These are phyloP conservation scores for Tamias sibiricus DNA, from an alignment of 2,113 vertebrate genomes.

Conservation along the genomic window DNA sequence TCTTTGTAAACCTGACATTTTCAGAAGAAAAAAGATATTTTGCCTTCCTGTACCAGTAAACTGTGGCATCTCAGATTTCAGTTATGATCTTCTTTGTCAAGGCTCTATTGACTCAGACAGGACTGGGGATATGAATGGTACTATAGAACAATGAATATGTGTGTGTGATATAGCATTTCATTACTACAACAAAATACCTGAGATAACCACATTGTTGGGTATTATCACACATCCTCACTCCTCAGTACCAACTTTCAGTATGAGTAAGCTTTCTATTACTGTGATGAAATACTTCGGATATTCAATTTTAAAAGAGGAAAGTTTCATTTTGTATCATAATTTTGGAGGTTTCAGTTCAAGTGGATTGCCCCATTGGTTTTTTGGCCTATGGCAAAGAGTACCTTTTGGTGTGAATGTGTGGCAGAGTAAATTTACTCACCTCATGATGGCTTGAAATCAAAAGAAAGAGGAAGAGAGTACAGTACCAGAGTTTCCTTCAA, in stretches of 20 bases:
- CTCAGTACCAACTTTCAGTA: neutral
- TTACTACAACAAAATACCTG: neutral
- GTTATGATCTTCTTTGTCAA: neutral
- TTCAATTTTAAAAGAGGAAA: neutral
- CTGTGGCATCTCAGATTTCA: neutral
- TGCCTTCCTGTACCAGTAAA: neutral
- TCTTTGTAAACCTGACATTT: neutral
- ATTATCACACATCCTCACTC: too few species aligned
- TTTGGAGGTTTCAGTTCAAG: too few species aligned
- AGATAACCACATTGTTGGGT: neutral
- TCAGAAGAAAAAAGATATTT: neutral
- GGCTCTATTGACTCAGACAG: neutral
- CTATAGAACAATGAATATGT: fast-evolving
- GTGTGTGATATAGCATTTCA: neutral
- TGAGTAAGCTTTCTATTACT: neutral
- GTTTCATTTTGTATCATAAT: neutral
- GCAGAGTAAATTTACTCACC: neutral
- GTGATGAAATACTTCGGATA: neutral
- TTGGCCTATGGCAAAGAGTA: neutral
- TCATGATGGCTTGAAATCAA: too few species aligned
- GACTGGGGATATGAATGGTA: neutral
- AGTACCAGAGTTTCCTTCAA: neutral
- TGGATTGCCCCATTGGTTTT: too few species aligned
- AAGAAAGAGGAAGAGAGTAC: fast-evolving
- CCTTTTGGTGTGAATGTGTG: neutral